Base-by-base conservation (phyloP, 1,140 invertebrate species). In the Drosophila mayri region DNA sequence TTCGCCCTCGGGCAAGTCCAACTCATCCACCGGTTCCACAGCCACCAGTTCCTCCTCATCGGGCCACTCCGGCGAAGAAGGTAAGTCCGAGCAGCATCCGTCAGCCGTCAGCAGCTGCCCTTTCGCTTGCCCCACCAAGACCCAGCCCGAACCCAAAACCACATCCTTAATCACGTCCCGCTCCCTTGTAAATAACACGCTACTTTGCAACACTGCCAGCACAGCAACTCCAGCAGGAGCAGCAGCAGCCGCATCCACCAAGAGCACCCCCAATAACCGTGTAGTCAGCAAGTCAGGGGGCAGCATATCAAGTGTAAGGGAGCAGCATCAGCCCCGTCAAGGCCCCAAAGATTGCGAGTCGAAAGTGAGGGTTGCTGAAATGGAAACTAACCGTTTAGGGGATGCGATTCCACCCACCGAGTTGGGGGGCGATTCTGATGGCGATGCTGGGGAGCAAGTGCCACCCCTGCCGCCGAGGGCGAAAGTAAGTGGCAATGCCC, bases 21-120 rank as follows among this genome's bases (percentile, higher is more conserved):
- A 91, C 44, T 92, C 91, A 18, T 88, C 83, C n/a, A 92, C 91
- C 28, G 91, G 91, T 49, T 92, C 90, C n/a, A 90, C 91, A 25
- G 85, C 85, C 18, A 92, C 86, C 40, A 90, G 77, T 73, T 92
- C 90, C 61, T 91, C 90, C 16, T 81, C 86, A 35, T 90, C 87
- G 12, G 81, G 70, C 14, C 79, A 84, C 41, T 86, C 86, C 18
- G 79, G 75, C 52, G 91, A 92, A 87, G 90, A 92, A 92, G 91
- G 91, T 92, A 92, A 92, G 91, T 82, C 64, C 52, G 54, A 59
- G 50, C 43, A 65, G 54, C 57, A 57, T 7, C 46, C 30, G 16
- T 40, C 73, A 58, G 46, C 41, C 58, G 41, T 28, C 61, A 40
- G 20, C 43, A 74, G 63, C 64, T 77, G 63, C 76, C 35, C 43